phyloP scores from a whole-genome alignment of 2,888 invertebrate genomes.

The Ochropleura leucogaster region DNA sequence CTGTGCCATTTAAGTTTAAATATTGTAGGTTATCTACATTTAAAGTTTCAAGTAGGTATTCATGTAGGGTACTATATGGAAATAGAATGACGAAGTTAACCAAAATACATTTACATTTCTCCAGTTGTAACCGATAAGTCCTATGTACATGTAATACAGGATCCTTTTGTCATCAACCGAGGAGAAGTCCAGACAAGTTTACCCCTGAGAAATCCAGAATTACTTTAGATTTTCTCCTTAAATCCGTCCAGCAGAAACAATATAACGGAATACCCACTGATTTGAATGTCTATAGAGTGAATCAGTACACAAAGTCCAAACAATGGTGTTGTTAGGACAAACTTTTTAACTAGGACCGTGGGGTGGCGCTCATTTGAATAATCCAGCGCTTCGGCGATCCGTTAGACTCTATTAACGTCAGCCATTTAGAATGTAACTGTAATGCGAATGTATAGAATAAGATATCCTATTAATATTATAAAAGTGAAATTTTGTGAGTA shows the following conservation, averaged over 20 bases:
- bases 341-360: slow-evolving; percentile 66
- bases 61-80: not conserved
- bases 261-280: slow-evolving; percentile 45
- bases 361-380: slow-evolving; percentile 69
- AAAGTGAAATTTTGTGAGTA: too few relatives aligned
- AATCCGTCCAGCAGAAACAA: slow-evolving; percentile 35
- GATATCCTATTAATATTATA: not conserved
- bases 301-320: slow-evolving; percentile 63
- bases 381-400: slow-evolving; percentile 67
- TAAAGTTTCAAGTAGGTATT: slow-evolving; percentile 21
- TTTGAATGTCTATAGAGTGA: slow-evolving; percentile 65
- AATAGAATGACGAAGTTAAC: not conserved
- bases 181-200: not conserved
- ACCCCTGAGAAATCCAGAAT: slow-evolving; percentile 1
- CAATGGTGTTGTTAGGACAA: slow-evolving; percentile 64
- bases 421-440: slow-evolving; percentile 53
- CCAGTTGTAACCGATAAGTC: not conserved
- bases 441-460: not conserved
- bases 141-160: not conserved
- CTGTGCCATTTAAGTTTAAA: not conserved
- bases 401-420: slow-evolving; percentile 67
- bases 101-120: not conserved
- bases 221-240: slow-evolving; percentile 25
- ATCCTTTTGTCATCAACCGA: not conserved
- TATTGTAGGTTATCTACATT: slow-evolving; percentile 10